phyloP scores from a whole-genome alignment of 2,113 vertebrate species.

The Actenoides lindsayi region DNA sequence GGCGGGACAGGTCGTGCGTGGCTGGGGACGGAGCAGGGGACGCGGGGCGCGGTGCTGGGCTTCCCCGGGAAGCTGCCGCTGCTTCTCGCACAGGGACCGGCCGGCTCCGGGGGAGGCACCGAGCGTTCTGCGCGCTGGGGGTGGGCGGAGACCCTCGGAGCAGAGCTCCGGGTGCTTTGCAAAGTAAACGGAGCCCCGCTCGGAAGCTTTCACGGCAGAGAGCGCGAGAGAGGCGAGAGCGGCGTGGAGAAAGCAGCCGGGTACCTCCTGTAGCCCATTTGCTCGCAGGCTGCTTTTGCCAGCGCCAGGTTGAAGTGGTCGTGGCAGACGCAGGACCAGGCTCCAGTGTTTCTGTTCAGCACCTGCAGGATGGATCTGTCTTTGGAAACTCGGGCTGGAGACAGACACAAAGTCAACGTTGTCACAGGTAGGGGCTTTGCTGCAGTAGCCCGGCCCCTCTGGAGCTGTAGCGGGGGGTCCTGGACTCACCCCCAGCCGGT shows the following conservation, averaged over 20 bases:
- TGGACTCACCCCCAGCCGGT: neutral
- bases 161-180: neutral
- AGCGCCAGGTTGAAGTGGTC: conserved; percentile 79
- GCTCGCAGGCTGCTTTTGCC: conserved; percentile 80
- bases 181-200: rapidly evolving
- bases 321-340: conserved; percentile 83
- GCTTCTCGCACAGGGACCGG: neutral
- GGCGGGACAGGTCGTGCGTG: neutral
- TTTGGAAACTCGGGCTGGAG: conserved; percentile 74
- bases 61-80: neutral
- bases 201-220: neutral
- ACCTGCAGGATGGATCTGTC: conserved; percentile 82
- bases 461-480: rapidly evolving
- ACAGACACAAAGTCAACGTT: neutral
- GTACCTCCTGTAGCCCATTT: conserved; percentile 88
- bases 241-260: neutral
- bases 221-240: neutral
- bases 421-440: rapidly evolving
- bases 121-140: rapidly evolving
- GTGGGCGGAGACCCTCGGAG: neutral
- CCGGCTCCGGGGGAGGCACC: neutral
- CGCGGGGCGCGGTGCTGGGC: rapidly evolving
- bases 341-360: conserved; percentile 6
- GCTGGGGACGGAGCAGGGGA: neutral
- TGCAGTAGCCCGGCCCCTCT: neutral